Base-by-base conservation (phyloP, 2,113 vertebrate genomes). In the Mungos mungo region DNA sequence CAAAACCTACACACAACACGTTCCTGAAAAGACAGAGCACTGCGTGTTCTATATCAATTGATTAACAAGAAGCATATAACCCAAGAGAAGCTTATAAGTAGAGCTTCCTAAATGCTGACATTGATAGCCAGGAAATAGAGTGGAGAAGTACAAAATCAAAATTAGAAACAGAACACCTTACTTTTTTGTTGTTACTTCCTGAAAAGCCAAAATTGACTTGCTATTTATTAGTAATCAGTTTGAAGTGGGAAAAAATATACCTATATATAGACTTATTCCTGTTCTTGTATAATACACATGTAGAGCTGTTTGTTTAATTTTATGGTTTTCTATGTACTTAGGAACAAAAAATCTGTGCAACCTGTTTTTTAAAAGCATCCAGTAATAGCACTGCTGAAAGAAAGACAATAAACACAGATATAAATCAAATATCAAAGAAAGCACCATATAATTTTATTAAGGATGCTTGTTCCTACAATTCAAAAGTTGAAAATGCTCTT, bases 391-490 rank as follows among this genome's bases (percentile, higher is more conserved):
- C 89, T 94, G 45, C 76, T 85, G 94, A 98, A 98, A 93, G 90
- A 93, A 86, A 97, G 74, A 97, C 60, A 97, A 97, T 76, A 91
- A 84, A 94, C 35, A 86, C 47, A 86, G 79, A 93, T 76, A 97
- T 82, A 98, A 97, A 98, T 98, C 94, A 98, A 93, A 90, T 69
- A 85, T 77, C 87, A 92, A 96, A 97, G 90, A 98, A 98, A 97
- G 96, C 96, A 97, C 76, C 96, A 88, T 97, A 97, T 92, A 80
- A 97, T 98, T 98, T 98, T 98, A 97, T 96, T 92, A 97, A 93
- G 27, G 71, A 93, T 91, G 54, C 69, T 96, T 90, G 71, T 97
- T 96, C 97, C 97, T 99, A 88, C 25, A 95, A 88, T 85, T 95
- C 82, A 23, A 84, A 91, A 98, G 94, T 93, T 98, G 96, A 97